Percentiles rank a stretch among this genome's conserved stretches.
phyloP scores from a whole-genome alignment of 2,797 vertebrate species.

The Oreortyx pictus region DNA sequence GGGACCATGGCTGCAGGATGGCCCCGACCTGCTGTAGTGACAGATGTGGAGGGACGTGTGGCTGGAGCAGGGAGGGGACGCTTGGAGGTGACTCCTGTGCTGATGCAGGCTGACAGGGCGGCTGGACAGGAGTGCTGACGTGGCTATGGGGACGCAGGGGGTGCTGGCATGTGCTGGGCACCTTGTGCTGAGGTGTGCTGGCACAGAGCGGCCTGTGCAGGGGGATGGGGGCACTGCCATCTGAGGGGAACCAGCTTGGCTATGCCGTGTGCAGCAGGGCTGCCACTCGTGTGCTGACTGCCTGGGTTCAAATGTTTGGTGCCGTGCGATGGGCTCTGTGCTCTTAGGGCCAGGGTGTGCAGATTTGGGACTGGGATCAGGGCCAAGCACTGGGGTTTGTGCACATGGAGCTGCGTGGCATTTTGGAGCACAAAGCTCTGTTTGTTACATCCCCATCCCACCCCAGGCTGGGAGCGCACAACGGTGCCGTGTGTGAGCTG shows the following conservation, averaged over 20 bases:
- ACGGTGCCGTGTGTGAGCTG: neutral
- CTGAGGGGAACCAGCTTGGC: neutral
- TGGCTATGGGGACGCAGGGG: neutral
- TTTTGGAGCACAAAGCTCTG: conserved; percentile 25
- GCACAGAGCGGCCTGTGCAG: neutral
- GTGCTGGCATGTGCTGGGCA: neutral
- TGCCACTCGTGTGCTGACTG: neutral
- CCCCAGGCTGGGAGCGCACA: neutral
- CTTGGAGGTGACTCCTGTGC: neutral
- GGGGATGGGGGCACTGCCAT: neutral
- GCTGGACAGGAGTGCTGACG: neutral
- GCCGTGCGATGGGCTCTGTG: accelerated
- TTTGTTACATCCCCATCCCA: neutral
- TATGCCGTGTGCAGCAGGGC: neutral
- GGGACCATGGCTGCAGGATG: neutral
- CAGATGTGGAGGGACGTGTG: neutral
- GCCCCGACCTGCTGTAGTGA: neutral
- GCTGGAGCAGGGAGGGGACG: neutral
- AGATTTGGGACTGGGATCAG: neutral
- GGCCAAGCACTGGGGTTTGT: neutral
- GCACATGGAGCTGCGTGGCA: neutral
- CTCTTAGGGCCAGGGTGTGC: neutral
- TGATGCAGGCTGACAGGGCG: conserved; percentile 17
- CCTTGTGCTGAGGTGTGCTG: neutral
- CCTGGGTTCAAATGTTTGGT: neutral